Base-by-base conservation (phyloP, 2,888 invertebrate genomes). In the Eristalis tenax region DNA sequence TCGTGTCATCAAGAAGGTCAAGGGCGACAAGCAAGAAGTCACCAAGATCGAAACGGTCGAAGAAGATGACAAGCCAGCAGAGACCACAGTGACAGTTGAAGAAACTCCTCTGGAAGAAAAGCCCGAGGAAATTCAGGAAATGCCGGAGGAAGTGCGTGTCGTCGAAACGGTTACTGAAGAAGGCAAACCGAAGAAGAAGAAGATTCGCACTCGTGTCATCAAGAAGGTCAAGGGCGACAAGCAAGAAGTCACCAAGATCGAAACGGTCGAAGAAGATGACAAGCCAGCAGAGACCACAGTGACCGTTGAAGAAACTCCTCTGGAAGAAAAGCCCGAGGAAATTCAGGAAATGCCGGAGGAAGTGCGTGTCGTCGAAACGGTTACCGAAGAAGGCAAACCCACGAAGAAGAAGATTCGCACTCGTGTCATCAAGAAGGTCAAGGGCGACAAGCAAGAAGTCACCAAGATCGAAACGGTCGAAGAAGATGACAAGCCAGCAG, bases 261-360 rank as follows among this genome's bases (percentile, higher is more conserved):
- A 91, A 22, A 93, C 91, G 4, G 90, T 92, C 3, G 91, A 93
- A 76, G 93, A 92, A 77, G 93, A 93, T 84, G 93, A 92, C 35
- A 83, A 88, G 15, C 78, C 82, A 56, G 89, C 91, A 10, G 89
- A 91, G 85, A 92, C 91, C 3, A 91, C 91, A 0, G 89, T 90
- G 0, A 83, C 77, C 6, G 73, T 89, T 59, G 76, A 77, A 74
- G 88, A 81, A 90, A 91, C 90, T 0, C 87, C 83, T 18, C 66
- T 80, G 2, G 89, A 90, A 22, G 89, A 91, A 83, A 71, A 59
- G 32, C 78, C 76, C 10, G 81, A 83, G 0, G 71, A 80, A 15
- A 26, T 89, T 35, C 83, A 88, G 40, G 90, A 90, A 82, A 63
- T 89, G 22, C 89, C 90, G 6, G 90, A 90, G 69, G 90, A 90